Percentiles rank a stretch among this genome's conserved stretches.
These are phyloP conservation scores for Caenorhabditis briggsae DNA, from an alignment of 1,140 invertebrate species.

Conservation along the genomic window DNA sequence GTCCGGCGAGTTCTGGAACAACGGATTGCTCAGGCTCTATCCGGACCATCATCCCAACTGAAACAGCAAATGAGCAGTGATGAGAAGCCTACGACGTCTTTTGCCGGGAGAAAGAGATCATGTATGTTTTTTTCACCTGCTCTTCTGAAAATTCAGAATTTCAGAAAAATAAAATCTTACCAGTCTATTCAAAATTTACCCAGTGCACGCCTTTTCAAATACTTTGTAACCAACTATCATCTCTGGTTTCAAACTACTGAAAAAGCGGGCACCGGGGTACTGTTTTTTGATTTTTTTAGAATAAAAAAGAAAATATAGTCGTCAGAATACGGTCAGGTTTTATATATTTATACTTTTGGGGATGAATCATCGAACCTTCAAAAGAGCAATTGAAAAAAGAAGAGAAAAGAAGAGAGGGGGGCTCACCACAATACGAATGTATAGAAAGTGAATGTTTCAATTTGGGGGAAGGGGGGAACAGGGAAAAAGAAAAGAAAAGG, in stretches of 20 bases:
- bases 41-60: conserved; percentile 13
- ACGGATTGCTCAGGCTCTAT: conserved; percentile 19
- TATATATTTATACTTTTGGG: no score
- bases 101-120: conserved; percentile 1
- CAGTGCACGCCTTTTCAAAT: conserved; percentile 45
- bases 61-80: conserved; percentile 42
- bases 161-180: no score
- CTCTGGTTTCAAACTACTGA: conserved; percentile 24
- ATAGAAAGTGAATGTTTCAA: conserved; percentile 22
- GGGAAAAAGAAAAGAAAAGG: background rate
- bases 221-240: conserved; percentile 19
- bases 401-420: background rate
- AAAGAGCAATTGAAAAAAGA: conserved; percentile 11
- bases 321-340: no score
- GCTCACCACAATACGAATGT: conserved; percentile 47
- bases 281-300: background rate
- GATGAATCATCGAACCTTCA: background rate
- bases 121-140: background rate
- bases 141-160: background rate
- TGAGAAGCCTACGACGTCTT: background rate
- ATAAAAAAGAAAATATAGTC: no score
- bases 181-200: background rate
- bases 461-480: background rate
- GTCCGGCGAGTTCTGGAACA: conserved; percentile 11
- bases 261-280: conserved; percentile 18